Base-by-base conservation (phyloP, 2,113 vertebrate genomes). In the Petaurus breviceps region DNA sequence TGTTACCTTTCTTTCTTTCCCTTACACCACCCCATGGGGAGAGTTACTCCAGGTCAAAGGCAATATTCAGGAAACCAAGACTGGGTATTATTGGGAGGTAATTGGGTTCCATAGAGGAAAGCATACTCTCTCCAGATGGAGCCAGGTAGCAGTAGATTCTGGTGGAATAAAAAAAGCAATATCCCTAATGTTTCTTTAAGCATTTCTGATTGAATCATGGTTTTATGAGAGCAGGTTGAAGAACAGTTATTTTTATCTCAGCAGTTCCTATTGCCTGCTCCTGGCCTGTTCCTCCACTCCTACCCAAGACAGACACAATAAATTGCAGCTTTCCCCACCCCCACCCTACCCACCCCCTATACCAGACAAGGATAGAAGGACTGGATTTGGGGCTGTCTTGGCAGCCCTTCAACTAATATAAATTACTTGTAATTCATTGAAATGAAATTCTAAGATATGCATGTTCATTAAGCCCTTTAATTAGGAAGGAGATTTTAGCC, bases 351-450 rank as follows among this genome's bases (percentile, higher is more conserved):
- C 61, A 84, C 68, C 19, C 68, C 68, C 68, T 84, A 43, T 19
- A 90, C 90, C 49, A 47, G 46, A 43, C 90, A 90, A 49, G 90
- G 90, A 90, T 26, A 7, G 24, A 47, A 26, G 26, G 24, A 31
- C 49, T 90, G 90, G 49, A 28, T 47, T 31, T 49, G 49, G 47
- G 47, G 26, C 46, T 97, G 96, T 97, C n/a, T 96, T 96, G 95
- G 92, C 91, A 95, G 47, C 90, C 95, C 93, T 96, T 61, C 94
- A 92, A 28, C 90, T 89, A 0, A 0, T 97, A 98, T 98, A 97
- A 98, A 98, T 98, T 97, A 98, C 97, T 97, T 96, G 94, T 96
- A 97, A 98, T 98, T 98, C 98, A 98, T 98, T 98, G 96, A 97
- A 98, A 98, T 95, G 24, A 96, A 98, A 97, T 97, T 96, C 96